Evolutionary conservation across 2,113 vertebrate genomes (phyloP).

Genomic region (Poicephalus meyeri): DNA sequence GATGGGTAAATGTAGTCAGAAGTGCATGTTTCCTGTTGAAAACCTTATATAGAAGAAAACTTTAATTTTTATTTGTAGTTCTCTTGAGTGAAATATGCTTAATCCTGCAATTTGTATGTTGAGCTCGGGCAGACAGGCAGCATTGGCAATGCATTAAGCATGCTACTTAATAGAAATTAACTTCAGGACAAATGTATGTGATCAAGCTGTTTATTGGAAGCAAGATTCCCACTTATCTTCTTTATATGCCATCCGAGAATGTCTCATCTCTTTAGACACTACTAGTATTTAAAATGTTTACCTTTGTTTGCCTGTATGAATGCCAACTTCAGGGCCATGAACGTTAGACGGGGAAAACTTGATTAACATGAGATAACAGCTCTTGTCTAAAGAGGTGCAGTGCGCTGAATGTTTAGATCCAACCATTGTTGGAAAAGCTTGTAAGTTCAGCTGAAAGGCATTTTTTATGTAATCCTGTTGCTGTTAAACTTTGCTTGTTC

Average conservation of each 20-base stretch:
- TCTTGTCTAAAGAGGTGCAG: conserved; percentile 71
- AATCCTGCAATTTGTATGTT: conserved; percentile 78
- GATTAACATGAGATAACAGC: conserved; percentile 56
- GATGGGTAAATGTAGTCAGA: conserved; percentile 56
- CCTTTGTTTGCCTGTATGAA: conserved; percentile 94
- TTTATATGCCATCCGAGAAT: conserved; percentile 59
- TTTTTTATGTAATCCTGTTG: conserved; percentile 63
- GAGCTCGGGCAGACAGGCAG: conserved; percentile 97
- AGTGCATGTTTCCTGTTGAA: conserved; percentile 75
- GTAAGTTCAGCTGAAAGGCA: conserved; percentile 45
- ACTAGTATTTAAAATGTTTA: conserved; percentile 83
- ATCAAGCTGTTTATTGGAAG: conserved; percentile 72
- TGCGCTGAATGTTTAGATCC: conserved; percentile 65
- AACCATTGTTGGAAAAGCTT: conserved; percentile 37
- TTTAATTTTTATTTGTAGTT: conserved; percentile 68
- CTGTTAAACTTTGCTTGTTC: conserved; percentile 68
- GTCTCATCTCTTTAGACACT: conserved; percentile 76
- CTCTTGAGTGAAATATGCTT: conserved; percentile 77
- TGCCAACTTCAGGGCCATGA: conserved; percentile 84
- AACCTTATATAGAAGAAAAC: conserved; percentile 54
- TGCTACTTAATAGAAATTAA: conserved; percentile 79
- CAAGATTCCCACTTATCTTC: conserved; percentile 75
- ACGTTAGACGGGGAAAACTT: conserved; percentile 62
- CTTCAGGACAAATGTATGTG: conserved; percentile 73
- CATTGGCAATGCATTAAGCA: conserved; percentile 93